phyloP scores from a whole-genome alignment of 1,140 invertebrate species.

The Macrosteles quadrilineatus region DNA sequence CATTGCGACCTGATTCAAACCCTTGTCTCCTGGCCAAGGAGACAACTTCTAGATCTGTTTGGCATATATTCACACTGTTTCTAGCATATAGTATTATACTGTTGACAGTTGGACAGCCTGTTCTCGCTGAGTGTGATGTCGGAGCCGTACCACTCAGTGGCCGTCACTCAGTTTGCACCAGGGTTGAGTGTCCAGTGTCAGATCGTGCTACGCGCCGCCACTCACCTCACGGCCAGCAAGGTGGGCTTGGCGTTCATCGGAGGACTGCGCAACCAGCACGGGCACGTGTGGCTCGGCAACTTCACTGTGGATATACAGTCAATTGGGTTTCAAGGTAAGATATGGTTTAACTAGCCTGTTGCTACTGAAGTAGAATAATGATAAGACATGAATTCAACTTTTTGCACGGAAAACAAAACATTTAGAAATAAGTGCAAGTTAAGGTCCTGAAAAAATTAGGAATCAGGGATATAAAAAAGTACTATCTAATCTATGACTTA shows the following conservation, averaged over 20 bases:
- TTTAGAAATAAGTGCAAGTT: no score
- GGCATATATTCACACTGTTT: no score
- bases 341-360: no score
- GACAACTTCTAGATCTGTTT: no score
- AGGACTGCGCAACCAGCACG: slow-evolving; percentile 47
- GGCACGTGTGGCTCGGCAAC: slow-evolving; percentile 47
- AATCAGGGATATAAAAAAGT: no score
- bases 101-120: slow-evolving; percentile 43
- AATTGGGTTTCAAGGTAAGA: slow-evolving; percentile 46
- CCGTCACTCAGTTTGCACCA: slow-evolving; percentile 23
- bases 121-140: slow-evolving; percentile 40
- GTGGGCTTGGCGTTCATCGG: slow-evolving; percentile 49
- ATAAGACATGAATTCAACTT: no score
- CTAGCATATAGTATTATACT: neutral
- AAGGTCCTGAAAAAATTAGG: no score
- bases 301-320: slow-evolving; percentile 50
- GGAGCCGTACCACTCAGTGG: slow-evolving; percentile 35
- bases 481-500: no score
- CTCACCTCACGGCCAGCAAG: slow-evolving; percentile 40
- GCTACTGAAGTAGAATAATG: no score
- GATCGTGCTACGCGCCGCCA: slow-evolving; percentile 30
- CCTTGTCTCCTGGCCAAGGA: no score
- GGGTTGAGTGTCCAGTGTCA: slow-evolving; percentile 32
- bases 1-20: no score
- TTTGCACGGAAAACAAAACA: no score